These are phyloP conservation scores for Brachionus calyciflorus DNA, from an alignment of 1,140 invertebrate genomes.

Conservation along the genomic window DNA sequence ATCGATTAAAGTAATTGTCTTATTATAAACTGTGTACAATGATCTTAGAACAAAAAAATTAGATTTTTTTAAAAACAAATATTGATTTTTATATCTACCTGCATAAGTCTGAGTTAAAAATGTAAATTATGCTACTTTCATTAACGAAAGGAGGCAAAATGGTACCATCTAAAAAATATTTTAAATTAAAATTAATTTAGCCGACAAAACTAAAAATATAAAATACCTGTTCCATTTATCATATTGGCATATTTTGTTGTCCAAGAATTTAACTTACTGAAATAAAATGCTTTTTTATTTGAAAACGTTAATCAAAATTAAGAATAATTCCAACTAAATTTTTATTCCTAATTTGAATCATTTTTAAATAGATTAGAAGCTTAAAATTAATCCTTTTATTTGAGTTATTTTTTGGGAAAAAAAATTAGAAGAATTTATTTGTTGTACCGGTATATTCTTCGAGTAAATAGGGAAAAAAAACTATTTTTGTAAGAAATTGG, in stretches of 20 bases:
- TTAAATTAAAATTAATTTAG: not conserved
- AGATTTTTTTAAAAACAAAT: not conserved
- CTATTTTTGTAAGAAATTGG: too few relatives aligned
- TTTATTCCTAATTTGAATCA: too few relatives aligned
- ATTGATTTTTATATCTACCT: slow-evolving; percentile 30
- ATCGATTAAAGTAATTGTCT: slow-evolving; percentile 50
- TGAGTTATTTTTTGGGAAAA: too few relatives aligned
- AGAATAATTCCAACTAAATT: too few relatives aligned
- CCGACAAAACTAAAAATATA: not conserved
- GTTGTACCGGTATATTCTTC: too few relatives aligned
- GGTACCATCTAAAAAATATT: slow-evolving; percentile 54
- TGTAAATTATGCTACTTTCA: slow-evolving; percentile 48
- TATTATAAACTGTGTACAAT: slow-evolving; percentile 51
- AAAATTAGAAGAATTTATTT: too few relatives aligned
- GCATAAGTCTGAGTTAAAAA: slow-evolving; percentile 56
- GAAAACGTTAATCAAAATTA: too few relatives aligned
- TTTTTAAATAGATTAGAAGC: too few relatives aligned
- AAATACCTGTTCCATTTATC: slow-evolving; percentile 58
- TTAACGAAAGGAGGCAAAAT: slow-evolving; percentile 53
- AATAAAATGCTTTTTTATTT: too few relatives aligned
- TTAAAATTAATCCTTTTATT: too few relatives aligned
- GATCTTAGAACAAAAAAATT: slow-evolving; percentile 51
- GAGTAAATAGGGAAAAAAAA: too few relatives aligned
- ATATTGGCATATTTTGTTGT: slow-evolving; percentile 54
- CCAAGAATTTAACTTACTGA: slow-evolving; percentile 54